Evolutionary conservation across 2,888 invertebrate genomes (phyloP).

Genomic region (Margaritifera margaritifera): DNA sequence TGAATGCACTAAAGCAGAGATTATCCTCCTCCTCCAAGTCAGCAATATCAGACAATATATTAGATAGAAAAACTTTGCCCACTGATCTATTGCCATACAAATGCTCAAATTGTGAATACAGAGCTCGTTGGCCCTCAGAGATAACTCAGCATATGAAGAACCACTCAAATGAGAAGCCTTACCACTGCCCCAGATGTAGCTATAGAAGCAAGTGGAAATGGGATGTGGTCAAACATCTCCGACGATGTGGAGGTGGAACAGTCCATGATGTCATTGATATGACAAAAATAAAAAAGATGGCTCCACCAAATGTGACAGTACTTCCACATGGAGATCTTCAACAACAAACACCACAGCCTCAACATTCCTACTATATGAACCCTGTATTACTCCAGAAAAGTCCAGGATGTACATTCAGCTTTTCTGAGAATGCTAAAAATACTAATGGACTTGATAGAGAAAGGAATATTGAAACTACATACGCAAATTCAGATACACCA

Average conservation of each 20-base stretch:
- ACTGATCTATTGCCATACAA: slow-evolving; percentile 66
- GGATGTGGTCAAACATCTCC: slow-evolving; percentile 72
- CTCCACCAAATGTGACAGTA: slow-evolving; percentile 67
- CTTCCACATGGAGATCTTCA: slow-evolving; percentile 52
- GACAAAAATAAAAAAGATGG: slow-evolving; percentile 52
- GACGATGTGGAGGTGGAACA: slow-evolving; percentile 74
- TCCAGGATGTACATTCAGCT: slow-evolving; percentile 20
- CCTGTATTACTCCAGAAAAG: slow-evolving; percentile 22
- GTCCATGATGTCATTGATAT: slow-evolving; percentile 71
- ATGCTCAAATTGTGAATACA: slow-evolving; percentile 70
- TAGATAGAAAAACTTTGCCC: slow-evolving; percentile 7
- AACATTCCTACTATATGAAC: slow-evolving; percentile 17
- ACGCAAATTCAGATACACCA: no score
- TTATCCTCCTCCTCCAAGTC: slow-evolving; percentile 19
- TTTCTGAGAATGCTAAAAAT: slow-evolving; percentile 17
- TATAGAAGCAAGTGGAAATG: slow-evolving; percentile 73
- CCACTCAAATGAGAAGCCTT: slow-evolving; percentile 72
- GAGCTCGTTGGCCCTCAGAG: slow-evolving; percentile 73
- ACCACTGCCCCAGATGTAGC: slow-evolving; percentile 70
- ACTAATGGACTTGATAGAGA: no score
- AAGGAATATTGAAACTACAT: no score
- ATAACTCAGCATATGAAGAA: slow-evolving; percentile 73
- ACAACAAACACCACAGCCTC: slow-evolving; percentile 19
- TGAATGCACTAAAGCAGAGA: slow-evolving; percentile 45
- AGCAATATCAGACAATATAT: slow-evolving; percentile 29